Evolutionary conservation across 2,888 invertebrate genomes (phyloP), one percentile per base, ranked within the genome.

Genomic region (Agriopis leucophaearia): DNA sequence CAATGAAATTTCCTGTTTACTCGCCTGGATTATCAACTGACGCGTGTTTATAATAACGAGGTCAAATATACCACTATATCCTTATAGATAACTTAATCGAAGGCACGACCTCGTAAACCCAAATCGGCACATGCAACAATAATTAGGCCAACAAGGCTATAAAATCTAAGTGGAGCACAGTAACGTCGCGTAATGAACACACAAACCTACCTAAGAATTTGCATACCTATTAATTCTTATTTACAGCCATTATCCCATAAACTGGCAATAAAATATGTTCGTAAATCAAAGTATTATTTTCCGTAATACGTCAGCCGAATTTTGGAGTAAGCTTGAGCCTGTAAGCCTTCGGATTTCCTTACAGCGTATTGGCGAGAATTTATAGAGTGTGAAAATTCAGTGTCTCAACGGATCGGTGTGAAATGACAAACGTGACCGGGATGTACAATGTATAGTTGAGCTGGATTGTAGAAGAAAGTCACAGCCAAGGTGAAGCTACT

Each of bases 371-470:
- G 84, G 82, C 75, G 82, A 80, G 82, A 89, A 90, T 91, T 89
- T 90, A 89, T 90, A 88, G 89, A 90, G 86, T 90, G 91, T 89
- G 89, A 89, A 90, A 89, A 88, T 84, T 86, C 84, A 79, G 79
- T 82, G 82, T 82, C 83, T 83, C 83, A 80, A 78, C 81, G 85
- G 86, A 85, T 89, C 85, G 79, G 77, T 81, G 81, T 82, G 86
- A 83, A 87, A 90, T 90, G 89, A 89, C 88, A 88, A 87, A 89
- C 89, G 91, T 91, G 90, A 88, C 81, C 76, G 44, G 91, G 60
- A 60, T 64, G 45, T 42, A 47, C 38, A 13, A 61, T 60, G 12
- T 76, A 76, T 71, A 60, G 70, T 54, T 54, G 48, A 60, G 79
- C 64, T 9, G 61, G 52, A 55, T n/a, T 45, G 44, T 54, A 69